Evolutionary conservation across 2,113 vertebrate genomes (phyloP).

Genomic region (Zosterops borbonicus): DNA sequence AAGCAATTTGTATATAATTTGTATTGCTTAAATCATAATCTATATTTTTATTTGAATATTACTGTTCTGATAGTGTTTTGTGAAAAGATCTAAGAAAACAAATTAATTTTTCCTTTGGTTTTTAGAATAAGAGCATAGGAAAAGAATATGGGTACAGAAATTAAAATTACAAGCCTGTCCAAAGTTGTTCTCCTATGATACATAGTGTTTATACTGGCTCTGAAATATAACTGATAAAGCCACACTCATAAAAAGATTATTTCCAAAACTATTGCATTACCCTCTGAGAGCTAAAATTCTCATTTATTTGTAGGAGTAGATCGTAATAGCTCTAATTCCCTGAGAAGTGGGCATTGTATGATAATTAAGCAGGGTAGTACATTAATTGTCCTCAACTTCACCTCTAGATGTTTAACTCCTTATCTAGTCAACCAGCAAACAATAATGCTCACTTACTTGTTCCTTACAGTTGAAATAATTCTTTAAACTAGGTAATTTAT

Average conservation of each 20-base stretch:
- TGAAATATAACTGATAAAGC: conserved; percentile 67
- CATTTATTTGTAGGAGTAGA: conserved; percentile 64
- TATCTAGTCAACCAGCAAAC: conserved; percentile 71
- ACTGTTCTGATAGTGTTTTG: not conserved
- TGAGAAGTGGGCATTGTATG: conserved; percentile 71
- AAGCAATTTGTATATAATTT: not conserved
- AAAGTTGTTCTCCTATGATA: conserved; percentile 41
- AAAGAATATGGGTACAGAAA: conserved; percentile 17
- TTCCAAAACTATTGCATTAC: conserved; percentile 68
- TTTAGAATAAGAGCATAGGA: not conserved
- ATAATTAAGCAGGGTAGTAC: conserved; percentile 63
- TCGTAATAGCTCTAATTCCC: conserved; percentile 71
- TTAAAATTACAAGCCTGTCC: conserved; percentile 18
- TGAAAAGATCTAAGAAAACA: not conserved
- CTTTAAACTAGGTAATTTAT: conserved; percentile 48
- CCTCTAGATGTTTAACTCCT: conserved; percentile 73
- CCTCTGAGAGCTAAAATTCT: conserved; percentile 66
- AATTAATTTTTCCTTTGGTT: conserved; percentile 23
- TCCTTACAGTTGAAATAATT: conserved; percentile 50
- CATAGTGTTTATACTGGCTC: conserved; percentile 55
- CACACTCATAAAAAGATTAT: conserved; percentile 70
- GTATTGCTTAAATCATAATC: not conserved
- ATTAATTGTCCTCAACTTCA: conserved; percentile 75
- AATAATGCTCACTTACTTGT: conserved; percentile 59
- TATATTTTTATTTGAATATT: not conserved